phyloP scores from a whole-genome alignment of 1,140 invertebrate genomes.

The Medauroidea extradentata region DNA sequence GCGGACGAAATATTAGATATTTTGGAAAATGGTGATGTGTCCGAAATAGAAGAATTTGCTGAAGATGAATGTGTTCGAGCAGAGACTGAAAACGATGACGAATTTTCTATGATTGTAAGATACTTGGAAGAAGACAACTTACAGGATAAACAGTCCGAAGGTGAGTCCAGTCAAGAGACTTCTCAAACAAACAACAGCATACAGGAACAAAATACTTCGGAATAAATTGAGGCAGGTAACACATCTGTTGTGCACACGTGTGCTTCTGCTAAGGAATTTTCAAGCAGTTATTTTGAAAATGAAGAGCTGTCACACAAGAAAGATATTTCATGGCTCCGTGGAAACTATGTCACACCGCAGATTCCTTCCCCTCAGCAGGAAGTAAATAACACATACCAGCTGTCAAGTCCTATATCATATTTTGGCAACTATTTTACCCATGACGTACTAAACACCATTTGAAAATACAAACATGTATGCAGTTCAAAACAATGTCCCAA shows the following conservation, averaged over 20 bases:
- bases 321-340: not conserved
- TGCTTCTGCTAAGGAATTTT: not conserved
- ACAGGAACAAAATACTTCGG: too few species aligned
- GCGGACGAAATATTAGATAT: not conserved
- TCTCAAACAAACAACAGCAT: too few species aligned
- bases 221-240: too few species aligned
- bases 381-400: not conserved
- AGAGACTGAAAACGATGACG: not conserved
- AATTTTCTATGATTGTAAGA: too few species aligned
- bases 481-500: not conserved
- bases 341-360: not conserved
- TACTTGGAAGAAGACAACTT: too few species aligned
- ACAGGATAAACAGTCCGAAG: too few species aligned
- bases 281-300: not conserved
- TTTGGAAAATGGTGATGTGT: not conserved
- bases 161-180: too few species aligned
- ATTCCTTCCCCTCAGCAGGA: not conserved
- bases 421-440: constrained; percentile 8
- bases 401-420: not conserved
- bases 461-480: constrained; percentile 8
- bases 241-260: too few species aligned
- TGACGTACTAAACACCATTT: constrained; percentile 1
- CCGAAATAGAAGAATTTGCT: not conserved
- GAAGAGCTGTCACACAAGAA: not conserved
- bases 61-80: not conserved